Evolutionary conservation across 92 coral and sea anemone species (phyloP).

Genomic region (Chrysogorgia sp.): DNA sequence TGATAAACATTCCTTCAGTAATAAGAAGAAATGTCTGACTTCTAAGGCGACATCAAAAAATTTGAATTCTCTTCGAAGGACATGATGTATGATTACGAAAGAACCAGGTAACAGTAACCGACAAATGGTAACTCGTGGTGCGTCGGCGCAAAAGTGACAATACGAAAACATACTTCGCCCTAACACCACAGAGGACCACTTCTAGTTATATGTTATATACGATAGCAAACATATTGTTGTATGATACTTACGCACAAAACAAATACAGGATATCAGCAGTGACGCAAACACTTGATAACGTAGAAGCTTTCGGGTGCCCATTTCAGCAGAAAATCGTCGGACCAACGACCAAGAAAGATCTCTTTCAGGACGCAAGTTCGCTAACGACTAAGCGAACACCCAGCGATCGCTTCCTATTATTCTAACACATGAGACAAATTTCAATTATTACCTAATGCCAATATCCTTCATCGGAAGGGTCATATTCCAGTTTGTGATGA

Average conservation of each 20-base stretch:
- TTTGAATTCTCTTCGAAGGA: conserved; percentile 3
- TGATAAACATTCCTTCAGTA: conserved; percentile 14
- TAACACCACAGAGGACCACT: neutral
- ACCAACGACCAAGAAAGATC: conserved; percentile 29
- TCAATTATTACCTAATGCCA: conserved; percentile 50
- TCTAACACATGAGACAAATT: conserved; percentile 44
- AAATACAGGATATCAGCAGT: conserved; percentile 11
- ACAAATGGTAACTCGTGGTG: neutral
- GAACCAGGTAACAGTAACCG: neutral
- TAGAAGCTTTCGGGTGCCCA: conserved; percentile 11
- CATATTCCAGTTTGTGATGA: conserved; percentile 51
- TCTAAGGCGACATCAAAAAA: conserved; percentile 41
- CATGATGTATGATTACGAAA: neutral
- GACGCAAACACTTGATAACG: conserved; percentile 14
- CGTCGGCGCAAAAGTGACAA: neutral
- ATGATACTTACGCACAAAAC: conserved; percentile 26
- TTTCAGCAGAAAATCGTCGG: conserved; percentile 35
- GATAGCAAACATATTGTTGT: neutral
- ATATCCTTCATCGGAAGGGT: conserved; percentile 51
- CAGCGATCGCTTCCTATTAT: conserved; percentile 45
- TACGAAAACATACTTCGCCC: neutral
- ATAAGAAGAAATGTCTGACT: conserved; percentile 32
- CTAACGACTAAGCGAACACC: conserved; percentile 40
- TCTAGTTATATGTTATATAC: conserved; percentile 8
- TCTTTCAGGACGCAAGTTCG: conserved; percentile 38